phyloP scores from a whole-genome alignment of 2,888 invertebrate genomes.

The Ctena decussata region DNA sequence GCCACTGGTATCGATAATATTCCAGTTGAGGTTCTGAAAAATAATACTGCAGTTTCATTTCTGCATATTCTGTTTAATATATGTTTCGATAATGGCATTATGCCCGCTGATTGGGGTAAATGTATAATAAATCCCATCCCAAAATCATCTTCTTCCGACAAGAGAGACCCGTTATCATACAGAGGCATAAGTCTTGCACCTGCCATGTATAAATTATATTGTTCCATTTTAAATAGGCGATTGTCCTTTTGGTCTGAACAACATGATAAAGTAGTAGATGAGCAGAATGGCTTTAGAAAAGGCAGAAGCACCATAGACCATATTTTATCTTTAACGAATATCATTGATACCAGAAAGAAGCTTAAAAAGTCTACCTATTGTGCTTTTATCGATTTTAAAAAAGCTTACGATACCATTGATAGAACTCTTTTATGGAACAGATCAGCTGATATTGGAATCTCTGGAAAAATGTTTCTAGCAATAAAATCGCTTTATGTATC shows the following conservation, averaged over 20 bases:
- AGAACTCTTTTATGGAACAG: neutral
- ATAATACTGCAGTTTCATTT: conserved; percentile 24
- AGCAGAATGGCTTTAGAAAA: conserved; percentile 41
- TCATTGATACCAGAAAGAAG: conserved; percentile 23
- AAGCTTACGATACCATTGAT: conserved; percentile 24
- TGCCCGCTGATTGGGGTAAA: conserved; percentile 39
- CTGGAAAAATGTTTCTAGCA: conserved; percentile 5
- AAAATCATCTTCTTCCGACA: conserved; percentile 15
- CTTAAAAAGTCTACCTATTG: conserved; percentile 23
- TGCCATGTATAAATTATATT: conserved; percentile 31
- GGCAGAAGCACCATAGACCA: conserved; percentile 25
- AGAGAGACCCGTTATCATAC: conserved; percentile 20
- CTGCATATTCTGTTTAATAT: conserved; percentile 36
- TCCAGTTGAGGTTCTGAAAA: conserved; percentile 32
- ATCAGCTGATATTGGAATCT: neutral
- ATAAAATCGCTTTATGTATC: conserved; percentile 1
- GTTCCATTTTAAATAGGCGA: conserved; percentile 24
- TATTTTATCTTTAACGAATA: conserved; percentile 13
- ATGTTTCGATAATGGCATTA: conserved; percentile 36
- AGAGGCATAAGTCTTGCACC: conserved; percentile 37
- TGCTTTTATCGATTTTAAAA: conserved; percentile 43
- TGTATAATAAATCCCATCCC: conserved; percentile 40
- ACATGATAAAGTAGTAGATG: conserved; percentile 18
- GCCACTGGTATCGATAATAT: conserved; percentile 33
- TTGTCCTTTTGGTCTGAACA: neutral